These are phyloP conservation scores for Chaetodon trifascialis DNA, from an alignment of 2,113 vertebrate species.

Conservation along the genomic window DNA sequence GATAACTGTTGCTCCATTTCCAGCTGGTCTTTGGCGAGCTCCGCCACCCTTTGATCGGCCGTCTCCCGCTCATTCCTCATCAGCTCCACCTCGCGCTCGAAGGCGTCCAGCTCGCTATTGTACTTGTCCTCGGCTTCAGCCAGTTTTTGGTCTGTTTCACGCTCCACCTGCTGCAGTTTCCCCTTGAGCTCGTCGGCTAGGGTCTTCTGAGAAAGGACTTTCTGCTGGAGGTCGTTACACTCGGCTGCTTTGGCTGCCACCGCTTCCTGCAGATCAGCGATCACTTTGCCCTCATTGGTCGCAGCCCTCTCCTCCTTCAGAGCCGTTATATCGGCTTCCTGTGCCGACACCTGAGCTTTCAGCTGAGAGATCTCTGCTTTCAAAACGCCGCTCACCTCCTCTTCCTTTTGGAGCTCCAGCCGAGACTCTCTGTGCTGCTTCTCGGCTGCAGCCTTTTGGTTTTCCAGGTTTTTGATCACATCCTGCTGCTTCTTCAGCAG, in stretches of 20 bases:
- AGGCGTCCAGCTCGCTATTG: conserved; percentile 48
- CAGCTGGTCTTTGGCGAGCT: conserved; percentile 70
- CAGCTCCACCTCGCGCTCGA: conserved; percentile 63
- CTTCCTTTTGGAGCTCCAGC: conserved; percentile 71
- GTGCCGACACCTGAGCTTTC: conserved; percentile 73
- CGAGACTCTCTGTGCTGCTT: conserved; percentile 80
- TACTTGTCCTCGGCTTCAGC: conserved; percentile 71
- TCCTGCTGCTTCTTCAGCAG: conserved; percentile 90
- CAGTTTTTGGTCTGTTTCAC: conserved; percentile 61
- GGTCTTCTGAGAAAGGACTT: conserved; percentile 64
- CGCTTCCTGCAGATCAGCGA: conserved; percentile 77
- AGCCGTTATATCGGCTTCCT: conserved; percentile 77
- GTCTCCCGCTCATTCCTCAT: conserved; percentile 76
- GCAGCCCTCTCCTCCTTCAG: conserved; percentile 78
- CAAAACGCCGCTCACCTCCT: conserved; percentile 67
- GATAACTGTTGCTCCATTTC: conserved; percentile 75
- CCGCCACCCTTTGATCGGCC: conserved; percentile 68
- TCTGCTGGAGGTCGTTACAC: conserved; percentile 80
- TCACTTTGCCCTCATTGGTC: conserved; percentile 76
- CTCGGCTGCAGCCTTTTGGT: conserved; percentile 81
- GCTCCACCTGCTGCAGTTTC: conserved; percentile 70
- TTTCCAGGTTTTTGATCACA: conserved; percentile 87
- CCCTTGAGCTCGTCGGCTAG: conserved; percentile 62
- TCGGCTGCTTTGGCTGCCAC: conserved; percentile 78
- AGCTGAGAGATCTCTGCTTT: conserved; percentile 81